Percentiles rank a stretch among this genome's conserved stretches.
Conservation (phyloP, 2,888 invertebrate genomes). For the Keiferia lycopersicella region DNA sequence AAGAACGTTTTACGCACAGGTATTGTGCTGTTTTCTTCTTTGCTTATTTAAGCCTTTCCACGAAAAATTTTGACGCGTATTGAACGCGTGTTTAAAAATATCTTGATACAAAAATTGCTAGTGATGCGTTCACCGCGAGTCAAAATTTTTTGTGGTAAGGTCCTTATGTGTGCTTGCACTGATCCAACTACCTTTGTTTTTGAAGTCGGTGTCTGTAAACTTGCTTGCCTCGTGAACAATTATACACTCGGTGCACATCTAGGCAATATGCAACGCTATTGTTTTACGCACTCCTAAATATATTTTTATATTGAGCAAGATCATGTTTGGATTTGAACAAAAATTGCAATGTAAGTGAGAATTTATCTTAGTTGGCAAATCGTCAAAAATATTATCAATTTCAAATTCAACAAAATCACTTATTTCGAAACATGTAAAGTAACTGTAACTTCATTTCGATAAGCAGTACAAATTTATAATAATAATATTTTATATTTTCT, state of each 20-base stretch:
- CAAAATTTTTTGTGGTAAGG: no score
- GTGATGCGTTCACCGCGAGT: no score
- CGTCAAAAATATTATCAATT: neutral
- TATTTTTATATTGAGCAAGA: conserved; percentile 12
- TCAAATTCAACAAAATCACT: neutral
- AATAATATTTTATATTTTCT: neutral
- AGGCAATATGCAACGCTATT: conserved; percentile 56
- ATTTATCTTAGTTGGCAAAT: conserved; percentile 14
- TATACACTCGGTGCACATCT: conserved; percentile 61
- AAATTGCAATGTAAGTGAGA: conserved; percentile 8
- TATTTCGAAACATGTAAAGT: neutral
- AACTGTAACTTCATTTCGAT: neutral
- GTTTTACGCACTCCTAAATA: conserved; percentile 34
- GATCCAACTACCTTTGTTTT: no score
- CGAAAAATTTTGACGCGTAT: no score
- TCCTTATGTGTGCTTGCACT: no score
- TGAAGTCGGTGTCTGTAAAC: conserved; percentile 35
- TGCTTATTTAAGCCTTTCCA: no score
- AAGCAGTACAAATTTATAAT: neutral
- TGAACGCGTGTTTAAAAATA: no score
- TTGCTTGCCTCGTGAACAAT: conserved; percentile 43
- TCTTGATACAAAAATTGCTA: no score
- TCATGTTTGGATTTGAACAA: neutral
- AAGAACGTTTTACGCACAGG: no score
- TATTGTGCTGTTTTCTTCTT: no score